These are phyloP conservation scores for Eufriesea mexicana DNA, from an alignment of 1,140 invertebrate species.

Conservation along the genomic window DNA sequence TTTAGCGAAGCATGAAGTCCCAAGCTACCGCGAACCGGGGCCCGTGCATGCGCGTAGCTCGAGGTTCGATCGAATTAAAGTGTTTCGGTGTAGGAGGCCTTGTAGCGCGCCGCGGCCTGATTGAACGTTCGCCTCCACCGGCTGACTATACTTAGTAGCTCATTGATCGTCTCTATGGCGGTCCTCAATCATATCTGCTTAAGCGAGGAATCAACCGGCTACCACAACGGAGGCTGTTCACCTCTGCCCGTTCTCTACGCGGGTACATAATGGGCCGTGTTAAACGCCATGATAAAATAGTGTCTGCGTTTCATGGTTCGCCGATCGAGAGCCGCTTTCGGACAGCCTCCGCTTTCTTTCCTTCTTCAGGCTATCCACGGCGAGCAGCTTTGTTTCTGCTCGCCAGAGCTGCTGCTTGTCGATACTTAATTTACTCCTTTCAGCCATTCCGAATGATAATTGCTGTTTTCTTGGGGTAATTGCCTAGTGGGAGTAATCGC, in stretches of 20 bases:
- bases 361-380: background rate
- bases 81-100: conserved; percentile 66
- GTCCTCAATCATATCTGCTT: conserved; percentile 75
- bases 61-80: conserved; percentile 71
- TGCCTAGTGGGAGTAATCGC: background rate
- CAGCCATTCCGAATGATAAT: background rate
- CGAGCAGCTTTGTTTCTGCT: background rate
- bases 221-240: conserved; percentile 67
- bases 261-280: conserved; percentile 40
- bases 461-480: background rate
- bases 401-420: background rate
- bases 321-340: conserved; percentile 30
- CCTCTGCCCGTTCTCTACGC: conserved; percentile 45
- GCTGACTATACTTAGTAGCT: conserved; percentile 64
- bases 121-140: conserved; percentile 64
- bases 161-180: conserved; percentile 71
- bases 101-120: conserved; percentile 59
- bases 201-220: conserved; percentile 67
- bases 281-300: conserved; percentile 49
- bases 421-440: background rate
- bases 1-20: conserved; percentile 39
- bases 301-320: conserved; percentile 36
- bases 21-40: background rate
- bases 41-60: conserved; percentile 51
- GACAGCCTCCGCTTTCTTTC: background rate